Evolutionary conservation across 2,113 vertebrate species (phyloP).

Genomic region (Potamarius usumacintae): DNA sequence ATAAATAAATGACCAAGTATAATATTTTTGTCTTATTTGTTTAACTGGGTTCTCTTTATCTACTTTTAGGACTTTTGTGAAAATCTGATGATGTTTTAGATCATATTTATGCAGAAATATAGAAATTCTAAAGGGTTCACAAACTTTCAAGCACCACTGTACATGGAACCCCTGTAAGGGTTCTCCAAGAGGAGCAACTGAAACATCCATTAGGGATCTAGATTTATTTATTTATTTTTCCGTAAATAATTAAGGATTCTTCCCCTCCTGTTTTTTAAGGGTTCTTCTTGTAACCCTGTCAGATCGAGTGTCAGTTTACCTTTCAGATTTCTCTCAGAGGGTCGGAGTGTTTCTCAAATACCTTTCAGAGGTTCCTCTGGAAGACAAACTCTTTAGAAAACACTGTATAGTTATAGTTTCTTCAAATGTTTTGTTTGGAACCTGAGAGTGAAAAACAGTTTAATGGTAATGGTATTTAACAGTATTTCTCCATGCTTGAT

Average conservation of each 20-base stretch:
- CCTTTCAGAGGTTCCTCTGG: not conserved
- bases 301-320: no score
- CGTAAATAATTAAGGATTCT: no score
- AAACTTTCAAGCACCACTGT: no score
- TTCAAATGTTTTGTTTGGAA: not conserved
- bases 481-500: not conserved
- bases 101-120: no score
- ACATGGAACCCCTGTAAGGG: no score
- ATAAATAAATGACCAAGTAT: no score
- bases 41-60: no score
- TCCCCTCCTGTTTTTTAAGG: not conserved
- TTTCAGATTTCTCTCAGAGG: not conserved
- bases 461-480: not conserved
- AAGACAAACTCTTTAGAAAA: not conserved
- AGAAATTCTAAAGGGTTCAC: no score
- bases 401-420: not conserved
- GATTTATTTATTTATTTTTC: no score
- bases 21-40: no score
- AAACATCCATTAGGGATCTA: not conserved
- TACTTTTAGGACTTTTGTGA: no score
- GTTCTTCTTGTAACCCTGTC: not conserved
- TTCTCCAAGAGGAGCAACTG: not conserved
- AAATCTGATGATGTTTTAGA: no score
- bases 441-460: not conserved
- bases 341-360: not conserved